phyloP scores from a whole-genome alignment of 35 echinoderm and acorn worm genomes.

The Acanthaster planci region DNA sequence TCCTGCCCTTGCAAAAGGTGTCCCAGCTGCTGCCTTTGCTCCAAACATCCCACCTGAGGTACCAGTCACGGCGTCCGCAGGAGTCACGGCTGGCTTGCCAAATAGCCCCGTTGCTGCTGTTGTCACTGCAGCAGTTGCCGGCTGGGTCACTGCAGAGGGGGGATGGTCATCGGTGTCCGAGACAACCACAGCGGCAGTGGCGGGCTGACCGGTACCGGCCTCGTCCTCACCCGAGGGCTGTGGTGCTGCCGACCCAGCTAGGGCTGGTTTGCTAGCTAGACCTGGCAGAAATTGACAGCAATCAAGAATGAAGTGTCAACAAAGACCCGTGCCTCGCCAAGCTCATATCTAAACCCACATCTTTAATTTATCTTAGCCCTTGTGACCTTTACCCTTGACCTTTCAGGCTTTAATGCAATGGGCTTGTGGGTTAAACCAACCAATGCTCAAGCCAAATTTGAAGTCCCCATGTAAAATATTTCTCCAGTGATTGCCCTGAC shows the following conservation, averaged over 20 bases:
- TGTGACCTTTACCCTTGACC: too few species aligned
- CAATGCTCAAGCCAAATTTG: too few species aligned
- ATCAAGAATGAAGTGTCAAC: not conserved
- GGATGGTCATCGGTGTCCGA: constrained; percentile 14
- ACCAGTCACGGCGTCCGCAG: not conserved
- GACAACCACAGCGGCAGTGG: constrained; percentile 21
- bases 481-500: too few species aligned
- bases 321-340: not conserved
- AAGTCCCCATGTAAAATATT: too few species aligned
- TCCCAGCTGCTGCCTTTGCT: not conserved
- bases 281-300: not conserved
- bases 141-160: constrained; percentile 17
- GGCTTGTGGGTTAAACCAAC: too few species aligned
- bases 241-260: not conserved
- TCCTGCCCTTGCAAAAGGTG: not conserved
- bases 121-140: not conserved
- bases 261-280: not conserved
- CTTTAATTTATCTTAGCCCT: too few species aligned
- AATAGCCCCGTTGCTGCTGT: constrained; percentile 31
- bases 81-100: not conserved
- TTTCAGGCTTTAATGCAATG: too few species aligned
- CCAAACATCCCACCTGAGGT: not conserved
- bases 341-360: too few species aligned
- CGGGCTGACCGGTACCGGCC: constrained; percentile 21
- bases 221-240: constrained; percentile 47